phyloP scores from a whole-genome alignment of 2,888 invertebrate species.

The Ernsta delagoae region DNA sequence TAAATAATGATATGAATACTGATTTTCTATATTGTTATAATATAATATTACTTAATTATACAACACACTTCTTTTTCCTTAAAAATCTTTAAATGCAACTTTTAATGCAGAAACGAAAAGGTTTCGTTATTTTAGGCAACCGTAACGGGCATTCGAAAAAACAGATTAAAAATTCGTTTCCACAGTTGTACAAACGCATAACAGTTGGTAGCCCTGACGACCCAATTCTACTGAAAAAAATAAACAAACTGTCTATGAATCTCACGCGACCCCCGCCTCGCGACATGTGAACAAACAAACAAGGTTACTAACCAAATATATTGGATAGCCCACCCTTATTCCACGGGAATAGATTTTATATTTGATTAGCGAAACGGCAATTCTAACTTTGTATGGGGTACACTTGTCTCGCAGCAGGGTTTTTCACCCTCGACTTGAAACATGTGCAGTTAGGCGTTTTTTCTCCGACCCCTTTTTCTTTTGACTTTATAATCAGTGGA shows the following conservation, averaged over 20 bases:
- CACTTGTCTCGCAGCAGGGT: slow-evolving; percentile 74
- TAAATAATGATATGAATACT: too few species aligned
- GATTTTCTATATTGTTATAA: too few species aligned
- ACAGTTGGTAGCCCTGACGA: slow-evolving; percentile 41
- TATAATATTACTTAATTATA: too few species aligned
- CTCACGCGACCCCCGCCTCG: slow-evolving; percentile 65
- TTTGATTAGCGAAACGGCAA: slow-evolving; percentile 40
- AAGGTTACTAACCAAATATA: slow-evolving; percentile 38
- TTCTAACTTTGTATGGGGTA: slow-evolving; percentile 53
- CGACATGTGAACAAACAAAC: slow-evolving; percentile 78
- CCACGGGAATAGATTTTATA: slow-evolving; percentile 44
- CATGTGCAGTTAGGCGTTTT: slow-evolving; percentile 67
- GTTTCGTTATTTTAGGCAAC: slow-evolving; percentile 5
- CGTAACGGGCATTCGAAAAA: not conserved
- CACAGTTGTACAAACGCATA: slow-evolving; percentile 33
- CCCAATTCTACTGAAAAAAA: slow-evolving; percentile 46
- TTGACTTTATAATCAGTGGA: slow-evolving; percentile 48
- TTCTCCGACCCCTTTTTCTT: slow-evolving; percentile 66
- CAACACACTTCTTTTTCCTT: too few species aligned
- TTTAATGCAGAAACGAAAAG: not conserved
- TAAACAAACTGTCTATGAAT: slow-evolving; percentile 56
- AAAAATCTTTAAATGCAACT: not conserved
- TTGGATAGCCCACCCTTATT: slow-evolving; percentile 6
- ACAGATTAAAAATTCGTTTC: slow-evolving; percentile 32
- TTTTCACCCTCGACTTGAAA: slow-evolving; percentile 60